Evolutionary conservation across 2,113 vertebrate species (phyloP), one percentile per base, ranked within the genome.

Genomic region (Macrotus californicus): DNA sequence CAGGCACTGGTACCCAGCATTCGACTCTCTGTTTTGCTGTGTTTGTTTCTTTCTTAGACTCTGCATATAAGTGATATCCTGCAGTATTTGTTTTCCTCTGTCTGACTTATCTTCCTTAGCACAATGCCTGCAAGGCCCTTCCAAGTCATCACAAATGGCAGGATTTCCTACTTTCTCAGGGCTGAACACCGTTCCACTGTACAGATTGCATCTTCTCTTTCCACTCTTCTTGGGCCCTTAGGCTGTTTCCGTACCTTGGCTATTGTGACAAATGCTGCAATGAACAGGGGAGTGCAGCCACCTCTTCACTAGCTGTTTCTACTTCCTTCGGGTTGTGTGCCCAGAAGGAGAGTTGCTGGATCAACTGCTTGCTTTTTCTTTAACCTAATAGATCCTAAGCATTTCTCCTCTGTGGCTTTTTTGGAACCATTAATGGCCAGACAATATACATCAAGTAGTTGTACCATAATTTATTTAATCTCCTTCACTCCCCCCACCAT

Each of bases 361-460:
- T 70, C 73, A 69, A 39, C 43, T 18, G 2, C 34, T 93, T 83
- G 5, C 46, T 64, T 88, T 85, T 87, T 59, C 50, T 91, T 90
- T 43, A 66, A 67, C 5, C 15, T 93, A 64, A 52, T 77, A 21
- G 36, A 86, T 75, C 18, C 67, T 72, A 48, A 82, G 15, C 15
- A 66, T 72, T 73, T 91, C n/a, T 52, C 24, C 36, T 31, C 41
- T 80, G 22, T 92, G 96, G 72, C 41, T 77, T 52, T 64, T 72
- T 91, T 95, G 88, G 94, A 81, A 48, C 2, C 7, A 34, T 41
- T 24, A 92, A 48, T 46, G 41, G 73, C 31, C 93, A 94, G 76
- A 90, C 34, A 85, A 85, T 92, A 94, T 90, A 36, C 77, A 76
- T n/a, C 36, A 94, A 76, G n/a, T 59, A 52, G 31, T 59, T 36